Evolutionary conservation across 2,888 invertebrate species (phyloP), one percentile per base, ranked within the genome.

Genomic region (Odontocolon sp.): DNA sequence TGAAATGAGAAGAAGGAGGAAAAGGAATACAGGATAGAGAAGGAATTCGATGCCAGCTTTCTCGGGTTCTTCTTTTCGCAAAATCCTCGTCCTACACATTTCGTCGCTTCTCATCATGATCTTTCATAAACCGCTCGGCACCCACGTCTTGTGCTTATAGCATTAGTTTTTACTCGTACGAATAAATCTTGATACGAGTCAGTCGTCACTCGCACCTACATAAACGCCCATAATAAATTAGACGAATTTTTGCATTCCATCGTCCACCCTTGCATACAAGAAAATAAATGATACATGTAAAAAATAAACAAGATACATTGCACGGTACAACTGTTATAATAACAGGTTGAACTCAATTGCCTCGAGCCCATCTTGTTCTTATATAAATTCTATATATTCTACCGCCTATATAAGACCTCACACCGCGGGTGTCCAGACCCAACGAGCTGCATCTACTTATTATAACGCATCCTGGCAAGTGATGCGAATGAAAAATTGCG

Each of bases 1-100:
- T 84, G 84, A 86, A 80, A 83, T 80, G 79, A 74, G 77, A 68
- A 50, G 56, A 63, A 9, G 38, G 40, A 23, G 21, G 74, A 80
- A 73, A 80, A 76, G 45, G 71, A 77, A 73, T 45, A 69, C 59
- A 64, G 52, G 67, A 50, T 26, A 6, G 59, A 63, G 57, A 57
- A 69, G 56, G 36, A 57, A 77, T 73, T 42, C 68, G 64, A 59
- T 45, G 63, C 52, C 16, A 38, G 80, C 61, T 81, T 77, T 80
- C 63, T 66, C 71, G 50, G 73, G 76, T 78, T 75, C 68, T 68
- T 64, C 66, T 69, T 67, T 57, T 63, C 63, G 45, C 42, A 40
- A 76, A 75, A 66, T 23, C 42, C 50, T 63, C 54, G 54, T 66
- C 74, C 74, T 79, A 71, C 71, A 63, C 70, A 52, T 59, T 42